Conservation (phyloP, 2,888 invertebrate genomes). For the Dastarcus helophoroides region DNA sequence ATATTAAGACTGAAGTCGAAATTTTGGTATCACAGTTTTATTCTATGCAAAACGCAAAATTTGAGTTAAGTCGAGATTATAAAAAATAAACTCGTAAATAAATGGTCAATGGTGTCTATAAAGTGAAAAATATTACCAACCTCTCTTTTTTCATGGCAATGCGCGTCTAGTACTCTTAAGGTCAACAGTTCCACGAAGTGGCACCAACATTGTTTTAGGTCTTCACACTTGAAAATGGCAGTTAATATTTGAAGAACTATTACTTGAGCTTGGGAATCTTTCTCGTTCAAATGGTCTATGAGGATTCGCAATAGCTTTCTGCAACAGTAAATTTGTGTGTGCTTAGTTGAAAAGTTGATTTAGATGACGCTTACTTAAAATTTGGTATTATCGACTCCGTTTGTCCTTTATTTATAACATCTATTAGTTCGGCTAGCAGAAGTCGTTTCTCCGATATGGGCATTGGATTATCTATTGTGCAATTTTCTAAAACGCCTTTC, state of each 20-base stretch:
- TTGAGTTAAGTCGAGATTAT: no score
- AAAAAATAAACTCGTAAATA: no score
- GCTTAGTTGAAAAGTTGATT: no score
- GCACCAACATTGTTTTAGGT: constrained; percentile 67
- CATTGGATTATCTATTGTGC: constrained; percentile 29
- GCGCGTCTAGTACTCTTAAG: constrained; percentile 78
- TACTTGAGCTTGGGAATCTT: constrained; percentile 52
- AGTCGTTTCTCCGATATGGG: constrained; percentile 30
- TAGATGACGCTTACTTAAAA: constrained; percentile 33
- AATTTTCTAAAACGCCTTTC: constrained; percentile 31
- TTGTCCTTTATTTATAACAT: constrained; percentile 40
- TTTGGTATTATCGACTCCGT: constrained; percentile 41
- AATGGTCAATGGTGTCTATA: no score
- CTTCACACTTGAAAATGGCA: constrained; percentile 71
- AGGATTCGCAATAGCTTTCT: constrained; percentile 65
- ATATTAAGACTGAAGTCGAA: no score
- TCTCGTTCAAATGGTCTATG: constrained; percentile 56
- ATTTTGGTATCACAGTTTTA: no score
- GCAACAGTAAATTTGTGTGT: constrained; percentile 22
- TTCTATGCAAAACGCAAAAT: no score
- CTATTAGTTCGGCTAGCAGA: constrained; percentile 36
- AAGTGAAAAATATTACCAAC: constrained; percentile 30
- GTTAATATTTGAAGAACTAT: constrained; percentile 70
- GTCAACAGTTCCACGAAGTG: constrained; percentile 86
- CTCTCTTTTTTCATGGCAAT: constrained; percentile 60